These are phyloP conservation scores for Lindbergichthys nudifrons DNA, from an alignment of 2,797 vertebrate species.

Conservation along the genomic window DNA sequence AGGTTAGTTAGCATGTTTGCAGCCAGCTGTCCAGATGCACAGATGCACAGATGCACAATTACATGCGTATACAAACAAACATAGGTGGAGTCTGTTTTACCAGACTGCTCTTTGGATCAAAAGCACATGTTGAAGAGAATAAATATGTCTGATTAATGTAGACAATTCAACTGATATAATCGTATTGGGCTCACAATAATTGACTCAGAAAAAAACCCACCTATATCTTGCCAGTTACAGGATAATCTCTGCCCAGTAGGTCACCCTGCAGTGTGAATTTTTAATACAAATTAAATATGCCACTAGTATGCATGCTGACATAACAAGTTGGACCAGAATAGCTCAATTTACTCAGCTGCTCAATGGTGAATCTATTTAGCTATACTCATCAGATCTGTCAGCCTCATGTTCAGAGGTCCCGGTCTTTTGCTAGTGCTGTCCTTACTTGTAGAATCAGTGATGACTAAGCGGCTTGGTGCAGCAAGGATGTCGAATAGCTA, in stretches of 20 bases:
- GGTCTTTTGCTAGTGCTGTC: slow-evolving; percentile 9
- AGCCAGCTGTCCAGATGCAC: background rate
- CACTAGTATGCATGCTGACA: slow-evolving; percentile 33
- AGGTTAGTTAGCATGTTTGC: background rate
- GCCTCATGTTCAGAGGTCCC: background rate
- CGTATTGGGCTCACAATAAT: background rate
- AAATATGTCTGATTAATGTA: background rate
- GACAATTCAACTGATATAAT: background rate
- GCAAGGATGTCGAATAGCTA: slow-evolving; percentile 17
- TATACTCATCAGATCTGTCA: slow-evolving; percentile 42
- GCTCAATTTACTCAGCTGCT: background rate
- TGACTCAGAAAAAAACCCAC: background rate
- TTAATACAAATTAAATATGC: background rate
- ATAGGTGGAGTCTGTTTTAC: background rate
- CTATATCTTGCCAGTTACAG: background rate
- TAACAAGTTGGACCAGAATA: slow-evolving; percentile 19
- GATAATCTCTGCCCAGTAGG: background rate
- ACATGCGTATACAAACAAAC: background rate
- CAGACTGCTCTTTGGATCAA: background rate
- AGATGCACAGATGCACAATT: background rate
- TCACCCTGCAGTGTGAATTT: background rate
- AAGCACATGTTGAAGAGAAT: background rate
- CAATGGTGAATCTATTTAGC: slow-evolving; percentile 11
- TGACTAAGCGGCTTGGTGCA: slow-evolving; percentile 68
- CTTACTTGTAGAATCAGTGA: slow-evolving; percentile 23